Conservation (phyloP, 2,888 invertebrate species). For the Unio delphinus region DNA sequence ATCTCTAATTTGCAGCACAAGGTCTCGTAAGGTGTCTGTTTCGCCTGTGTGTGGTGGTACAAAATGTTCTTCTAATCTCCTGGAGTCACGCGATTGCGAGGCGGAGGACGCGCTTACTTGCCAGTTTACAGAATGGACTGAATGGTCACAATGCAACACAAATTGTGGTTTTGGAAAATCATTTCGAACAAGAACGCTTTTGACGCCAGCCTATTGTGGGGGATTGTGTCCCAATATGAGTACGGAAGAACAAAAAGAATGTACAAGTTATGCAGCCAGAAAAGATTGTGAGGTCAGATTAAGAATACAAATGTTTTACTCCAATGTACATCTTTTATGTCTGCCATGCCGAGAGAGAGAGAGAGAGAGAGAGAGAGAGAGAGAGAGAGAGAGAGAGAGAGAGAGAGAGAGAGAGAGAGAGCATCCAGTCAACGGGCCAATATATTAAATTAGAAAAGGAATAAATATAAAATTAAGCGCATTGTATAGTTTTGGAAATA, state of each 20-base stretch:
- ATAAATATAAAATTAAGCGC: too few species aligned
- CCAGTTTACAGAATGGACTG: constrained; percentile 39
- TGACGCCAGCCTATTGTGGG: constrained; percentile 47
- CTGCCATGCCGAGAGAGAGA: neutral
- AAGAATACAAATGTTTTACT: neutral
- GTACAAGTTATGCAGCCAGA: constrained; percentile 37
- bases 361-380: too few species aligned
- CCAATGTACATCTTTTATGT: constrained; percentile 1
- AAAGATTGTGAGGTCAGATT: constrained; percentile 38
- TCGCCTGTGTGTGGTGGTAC: constrained; percentile 38
- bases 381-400: too few species aligned
- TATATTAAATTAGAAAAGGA: too few species aligned
- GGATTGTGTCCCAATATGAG: constrained; percentile 32
- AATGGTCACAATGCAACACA: constrained; percentile 45
- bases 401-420: too few species aligned
- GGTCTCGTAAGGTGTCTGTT: constrained; percentile 26
- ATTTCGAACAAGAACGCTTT: constrained; percentile 27
- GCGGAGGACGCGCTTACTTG: constrained; percentile 32
- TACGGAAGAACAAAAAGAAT: constrained; percentile 24
- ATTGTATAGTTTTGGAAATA: too few species aligned
- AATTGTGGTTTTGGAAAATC: constrained; percentile 40
- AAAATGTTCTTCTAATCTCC: constrained; percentile 27
- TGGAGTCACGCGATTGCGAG: constrained; percentile 34
- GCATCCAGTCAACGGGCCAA: too few species aligned
- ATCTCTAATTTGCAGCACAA: constrained; percentile 19